These are phyloP conservation scores for Aphodius sticticus DNA, from an alignment of 2,888 invertebrate genomes.

Conservation along the genomic window DNA sequence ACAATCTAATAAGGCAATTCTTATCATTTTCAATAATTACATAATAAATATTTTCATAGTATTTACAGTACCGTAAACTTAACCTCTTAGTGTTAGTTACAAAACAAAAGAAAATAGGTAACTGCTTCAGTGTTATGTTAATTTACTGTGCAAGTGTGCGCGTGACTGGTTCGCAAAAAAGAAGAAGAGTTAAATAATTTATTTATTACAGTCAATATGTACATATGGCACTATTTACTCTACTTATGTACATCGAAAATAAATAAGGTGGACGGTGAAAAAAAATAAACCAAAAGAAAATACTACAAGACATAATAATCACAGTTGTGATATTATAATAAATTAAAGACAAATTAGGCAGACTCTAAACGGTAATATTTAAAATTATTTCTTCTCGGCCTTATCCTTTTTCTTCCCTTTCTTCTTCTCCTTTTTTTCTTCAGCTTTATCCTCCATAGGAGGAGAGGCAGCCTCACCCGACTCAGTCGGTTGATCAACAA, in stretches of 20 bases:
- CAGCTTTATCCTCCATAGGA: constrained; percentile 32
- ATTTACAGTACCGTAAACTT: constrained; percentile 35
- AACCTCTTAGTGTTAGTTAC: constrained; percentile 10
- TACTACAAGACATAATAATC: constrained; percentile 30
- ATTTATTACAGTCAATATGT: constrained; percentile 34
- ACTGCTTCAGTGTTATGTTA: not conserved
- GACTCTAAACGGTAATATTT: constrained; percentile 20
- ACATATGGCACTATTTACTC: constrained; percentile 37
- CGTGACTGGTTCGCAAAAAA: constrained; percentile 8
- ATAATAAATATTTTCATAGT: constrained; percentile 31
- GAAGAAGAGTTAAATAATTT: constrained; percentile 20
- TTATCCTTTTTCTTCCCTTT: constrained; percentile 44
- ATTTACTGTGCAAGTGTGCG: constrained; percentile 5
- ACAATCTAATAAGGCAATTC: constrained; percentile 27
- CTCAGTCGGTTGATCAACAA: constrained; percentile 45
- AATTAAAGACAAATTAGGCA: constrained; percentile 31
- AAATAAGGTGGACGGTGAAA: constrained; percentile 35
- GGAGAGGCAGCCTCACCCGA: not conserved
- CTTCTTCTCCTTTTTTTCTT: constrained; percentile 57
- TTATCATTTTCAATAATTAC: constrained; percentile 30
- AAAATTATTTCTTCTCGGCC: constrained; percentile 32
- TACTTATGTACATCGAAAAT: constrained; percentile 32
- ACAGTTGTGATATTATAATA: constrained; percentile 27
- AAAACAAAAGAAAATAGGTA: constrained; percentile 11
- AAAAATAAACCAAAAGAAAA: constrained; percentile 28